Base-by-base conservation (phyloP, 2,888 invertebrate genomes). In the Holacanthella duospinosa region DNA sequence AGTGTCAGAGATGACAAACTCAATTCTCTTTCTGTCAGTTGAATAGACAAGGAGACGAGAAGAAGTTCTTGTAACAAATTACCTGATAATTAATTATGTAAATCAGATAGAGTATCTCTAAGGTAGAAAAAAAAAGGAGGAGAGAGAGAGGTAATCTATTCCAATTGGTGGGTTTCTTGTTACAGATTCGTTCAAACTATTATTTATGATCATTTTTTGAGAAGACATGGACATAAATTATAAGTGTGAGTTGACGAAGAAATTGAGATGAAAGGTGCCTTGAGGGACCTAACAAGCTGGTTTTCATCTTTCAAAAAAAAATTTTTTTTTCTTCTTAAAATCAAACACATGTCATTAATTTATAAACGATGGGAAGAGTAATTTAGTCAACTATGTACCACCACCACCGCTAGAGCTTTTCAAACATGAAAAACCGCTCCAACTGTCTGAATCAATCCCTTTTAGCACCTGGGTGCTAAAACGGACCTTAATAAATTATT, bases 291-390 rank as follows among this genome's bases (percentile, higher is more conserved):
- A 48, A 48, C 48, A 9, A 48, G 48, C 48, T 21, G 48, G 48
- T 48, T 48, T 48, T 48, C 48, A 36, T 6, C 36, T 36, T 9
- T 36, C 36, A n/a, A n/a, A n/a, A n/a, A n/a, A n/a, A n/a, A n/a
- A n/a, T n/a, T n/a, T n/a, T 9, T 36, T 36, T 6, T 16, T 9
- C 16, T 36, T 36, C 9, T 36, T 21, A 48, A 48, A 21, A 48
- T 48, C 48, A 48, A 48, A 48, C 48, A 48, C 48, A 48, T 48
- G 48, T 48, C 48, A 21, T 48, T 48, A 48, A 48, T 48, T 48
- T 21, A 48, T 48, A 48, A 48, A 48, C 36, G 9, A 12, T 16
- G 21, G 4, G 4, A 48, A 21, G n/a, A 48, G 48, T 21, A 48
- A 48, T 48, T 48, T 48, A 48, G n/a, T n/a, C n/a, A n/a, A n/a